Evolutionary conservation across 64 coral and sea anemone genomes (phyloP), one percentile per base, ranked within the genome.

Genomic region (Dendrophyllia cribrosa): DNA sequence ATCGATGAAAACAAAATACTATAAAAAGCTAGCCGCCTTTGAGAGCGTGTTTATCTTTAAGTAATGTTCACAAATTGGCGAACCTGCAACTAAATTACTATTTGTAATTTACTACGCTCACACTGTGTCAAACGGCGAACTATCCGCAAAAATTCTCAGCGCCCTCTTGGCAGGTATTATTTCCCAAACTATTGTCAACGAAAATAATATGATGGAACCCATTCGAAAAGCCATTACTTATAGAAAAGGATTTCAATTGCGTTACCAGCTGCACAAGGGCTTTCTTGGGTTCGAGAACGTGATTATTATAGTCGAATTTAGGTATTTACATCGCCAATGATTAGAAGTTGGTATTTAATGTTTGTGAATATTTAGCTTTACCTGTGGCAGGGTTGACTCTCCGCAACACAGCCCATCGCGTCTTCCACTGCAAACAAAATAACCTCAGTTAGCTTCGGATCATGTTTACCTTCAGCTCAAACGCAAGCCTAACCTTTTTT

Each of bases 381-480:
- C 95, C 95, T 62, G 95, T 83, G 45, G 88, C 95, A 0, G 95
- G 95, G 58, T 97, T 97, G 1, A 93, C 95, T 61, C 95, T 83
- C 26, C 92, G 75, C 46, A 97, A 75, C 26, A 97, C 95, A 68
- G 88, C 95, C 95, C 95, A 97, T 83, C 95, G 60, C 14, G 80
- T 47, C 92, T 97, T 97, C 95, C 95, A 97, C 95, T 97, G 82
- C 66, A 90, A 88, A 64, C 13, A 93, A 76, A 69, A 51, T 11
- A 74, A 8, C 12, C 44, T 48, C 72, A 24, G 86, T 70, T 75
- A 73, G 73, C 19, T 24, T 17, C 53, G 15, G 61, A 87, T 75
- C 16, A 20, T 51, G 11, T 26, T 76, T 71, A 86, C 20, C 50
- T 47, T 15, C 6, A 94, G 19, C 79, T 20, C 45, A 17, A 70